Evolutionary conservation across 1,140 invertebrate species (phyloP).

Genomic region (Lepidurus packardi): DNA sequence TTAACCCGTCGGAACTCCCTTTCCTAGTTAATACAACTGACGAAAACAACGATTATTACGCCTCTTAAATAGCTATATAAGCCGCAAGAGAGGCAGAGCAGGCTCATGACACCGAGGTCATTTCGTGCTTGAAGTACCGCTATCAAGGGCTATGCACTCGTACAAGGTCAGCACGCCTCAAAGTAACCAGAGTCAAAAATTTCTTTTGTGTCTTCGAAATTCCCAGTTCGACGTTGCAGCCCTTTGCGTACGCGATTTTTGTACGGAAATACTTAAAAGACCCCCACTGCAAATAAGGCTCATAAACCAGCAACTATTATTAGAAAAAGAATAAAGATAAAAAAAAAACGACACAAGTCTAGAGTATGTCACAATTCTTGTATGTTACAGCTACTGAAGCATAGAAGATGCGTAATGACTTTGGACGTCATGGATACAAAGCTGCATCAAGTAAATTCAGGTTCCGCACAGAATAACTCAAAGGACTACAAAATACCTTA

Average conservation of each 20-base stretch:
- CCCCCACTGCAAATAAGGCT: too few relatives aligned
- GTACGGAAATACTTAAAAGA: too few relatives aligned
- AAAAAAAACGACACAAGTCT: too few relatives aligned
- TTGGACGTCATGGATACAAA: too few relatives aligned
- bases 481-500: background rate
- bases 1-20: too few relatives aligned
- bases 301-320: too few relatives aligned
- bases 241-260: too few relatives aligned
- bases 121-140: background rate
- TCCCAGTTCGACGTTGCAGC: background rate
- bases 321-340: too few relatives aligned
- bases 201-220: background rate
- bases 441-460: too few relatives aligned
- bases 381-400: too few relatives aligned
- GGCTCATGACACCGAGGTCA: conserved; percentile 3
- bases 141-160: conserved; percentile 18
- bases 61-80: background rate
- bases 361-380: too few relatives aligned
- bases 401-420: too few relatives aligned
- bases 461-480: background rate
- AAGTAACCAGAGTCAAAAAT: background rate
- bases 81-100: background rate
- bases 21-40: background rate
- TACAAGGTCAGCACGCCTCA: background rate
- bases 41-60: background rate